These are phyloP conservation scores for Cephus runcator DNA, from an alignment of 2,888 invertebrate genomes.

Conservation along the genomic window DNA sequence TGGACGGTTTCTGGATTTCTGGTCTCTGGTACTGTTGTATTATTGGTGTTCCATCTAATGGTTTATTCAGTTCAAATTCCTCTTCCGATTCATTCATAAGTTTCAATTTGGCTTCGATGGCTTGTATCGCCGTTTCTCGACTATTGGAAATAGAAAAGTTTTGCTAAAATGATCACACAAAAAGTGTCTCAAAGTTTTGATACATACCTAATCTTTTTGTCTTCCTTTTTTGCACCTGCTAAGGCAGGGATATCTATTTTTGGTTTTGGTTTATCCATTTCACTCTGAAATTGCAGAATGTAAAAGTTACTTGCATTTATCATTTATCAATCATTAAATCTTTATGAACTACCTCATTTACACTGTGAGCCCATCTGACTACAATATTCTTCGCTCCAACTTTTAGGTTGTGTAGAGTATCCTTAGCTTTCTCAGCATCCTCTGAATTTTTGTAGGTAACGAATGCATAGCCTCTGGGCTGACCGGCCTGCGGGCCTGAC, in stretches of 20 bases:
- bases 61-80: conserved; percentile 80
- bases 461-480: conserved; percentile 93
- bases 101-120: conserved; percentile 88
- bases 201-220: conserved; percentile 68
- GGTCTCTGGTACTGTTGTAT: conserved; percentile 75
- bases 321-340: conserved; percentile 4
- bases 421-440: conserved; percentile 79
- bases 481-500: conserved; percentile 87
- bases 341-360: conserved; percentile 70
- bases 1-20: conserved; percentile 60
- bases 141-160: conserved; percentile 62
- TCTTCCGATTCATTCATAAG: conserved; percentile 77
- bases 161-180: not conserved
- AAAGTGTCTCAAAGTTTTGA: conserved; percentile 44
- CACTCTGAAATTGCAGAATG: conserved; percentile 70
- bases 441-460: conserved; percentile 80
- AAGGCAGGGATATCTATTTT: conserved; percentile 82
- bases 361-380: conserved; percentile 84
- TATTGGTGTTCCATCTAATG: conserved; percentile 75
- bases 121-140: conserved; percentile 84
- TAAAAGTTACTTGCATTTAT: not conserved
- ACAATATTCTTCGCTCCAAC: conserved; percentile 81
- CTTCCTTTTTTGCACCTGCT: conserved; percentile 71
- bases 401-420: conserved; percentile 78
- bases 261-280: conserved; percentile 79